These are phyloP conservation scores for Dendrocincla tyrannina DNA, from an alignment of 2,797 vertebrate species.

Conservation along the genomic window DNA sequence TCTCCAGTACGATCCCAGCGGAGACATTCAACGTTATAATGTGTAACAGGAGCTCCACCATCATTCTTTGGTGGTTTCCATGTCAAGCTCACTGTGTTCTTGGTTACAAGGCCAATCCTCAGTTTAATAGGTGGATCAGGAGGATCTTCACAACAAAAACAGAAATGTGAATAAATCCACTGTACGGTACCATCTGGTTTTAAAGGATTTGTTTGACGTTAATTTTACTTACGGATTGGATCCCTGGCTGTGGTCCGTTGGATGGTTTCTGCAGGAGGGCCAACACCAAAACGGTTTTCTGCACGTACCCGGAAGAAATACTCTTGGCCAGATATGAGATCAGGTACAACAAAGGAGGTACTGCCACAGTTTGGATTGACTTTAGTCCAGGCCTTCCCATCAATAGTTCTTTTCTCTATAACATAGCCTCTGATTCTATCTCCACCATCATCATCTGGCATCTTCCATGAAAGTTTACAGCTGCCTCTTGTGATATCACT, in stretches of 20 bases:
- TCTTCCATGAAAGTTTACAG: constrained; percentile 94
- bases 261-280: constrained; percentile 82
- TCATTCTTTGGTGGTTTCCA: constrained; percentile 97
- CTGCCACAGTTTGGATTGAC: constrained; percentile 89
- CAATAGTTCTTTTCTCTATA: constrained; percentile 91
- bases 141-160: constrained; percentile 83
- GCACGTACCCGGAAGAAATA: constrained; percentile 95
- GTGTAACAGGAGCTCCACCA: constrained; percentile 93
- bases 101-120: constrained; percentile 89
- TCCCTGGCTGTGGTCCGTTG: constrained; percentile 88
- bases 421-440: constrained; percentile 95
- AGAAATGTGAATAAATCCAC: constrained; percentile 5
- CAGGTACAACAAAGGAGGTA: constrained; percentile 89
- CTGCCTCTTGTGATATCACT: constrained; percentile 92
- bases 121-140: constrained; percentile 94
- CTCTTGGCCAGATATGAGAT: constrained; percentile 89
- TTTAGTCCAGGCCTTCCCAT: constrained; percentile 97
- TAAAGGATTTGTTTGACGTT: not conserved
- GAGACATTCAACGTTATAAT: constrained; percentile 94
- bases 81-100: constrained; percentile 85
- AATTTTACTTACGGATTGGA: constrained; percentile 88
- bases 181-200: not conserved
- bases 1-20: constrained; percentile 89
- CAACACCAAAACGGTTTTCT: constrained; percentile 92
- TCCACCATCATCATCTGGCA: constrained; percentile 93